Base-by-base conservation (phyloP, 2,113 vertebrate species). In the Cheilinus undulatus region DNA sequence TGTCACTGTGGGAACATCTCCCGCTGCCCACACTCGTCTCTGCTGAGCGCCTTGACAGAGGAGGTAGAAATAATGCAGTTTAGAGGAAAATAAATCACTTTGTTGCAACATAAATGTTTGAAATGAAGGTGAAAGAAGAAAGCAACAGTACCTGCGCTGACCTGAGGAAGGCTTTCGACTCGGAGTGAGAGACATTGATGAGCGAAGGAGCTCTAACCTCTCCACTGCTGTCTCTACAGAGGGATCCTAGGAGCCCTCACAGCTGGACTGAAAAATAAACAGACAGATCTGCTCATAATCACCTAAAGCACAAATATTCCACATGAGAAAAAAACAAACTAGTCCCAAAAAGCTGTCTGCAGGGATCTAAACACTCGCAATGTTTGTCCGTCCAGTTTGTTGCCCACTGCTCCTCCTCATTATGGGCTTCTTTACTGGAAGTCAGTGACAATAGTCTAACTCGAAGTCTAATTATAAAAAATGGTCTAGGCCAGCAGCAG, bases 141-240 rank as follows among this genome's bases (percentile, higher is more conserved):
- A 52, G 89, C 26, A 23, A 54, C 92, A 89, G 91, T 93, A 96
- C 96, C 95, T 96, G 92, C 95, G 95, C 5, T 97, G 95, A 91
- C 93, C 95, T 1, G 94, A 93, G 48, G 96, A 94, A 32, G 95
- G 76, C 75, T 95, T 90, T 80, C 95, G 91, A 90, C 94, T 94
- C 66, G 94, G 83, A 65, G 93, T 81, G 72, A 93, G 86, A 78
- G 94, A 94, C 93, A 95, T 94, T 48, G 82, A 76, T 63, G 67
- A 54, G 69, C 60, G 26, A 23, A 42, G 54, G 62, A 66, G 60
- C 59, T 71, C 76, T 71, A 26, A 56, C 72, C 46, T 38, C 56
- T 73, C 73, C 65, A n/a, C 80, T 48, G 78, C 42, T 28, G 67
- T 66, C 73, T 78, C 57, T 81, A 84, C 65, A 74, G 70, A 76